Evolutionary conservation across 2,888 invertebrate genomes (phyloP), one percentile per base, ranked within the genome.

Genomic region (Diplazon laetatorius): DNA sequence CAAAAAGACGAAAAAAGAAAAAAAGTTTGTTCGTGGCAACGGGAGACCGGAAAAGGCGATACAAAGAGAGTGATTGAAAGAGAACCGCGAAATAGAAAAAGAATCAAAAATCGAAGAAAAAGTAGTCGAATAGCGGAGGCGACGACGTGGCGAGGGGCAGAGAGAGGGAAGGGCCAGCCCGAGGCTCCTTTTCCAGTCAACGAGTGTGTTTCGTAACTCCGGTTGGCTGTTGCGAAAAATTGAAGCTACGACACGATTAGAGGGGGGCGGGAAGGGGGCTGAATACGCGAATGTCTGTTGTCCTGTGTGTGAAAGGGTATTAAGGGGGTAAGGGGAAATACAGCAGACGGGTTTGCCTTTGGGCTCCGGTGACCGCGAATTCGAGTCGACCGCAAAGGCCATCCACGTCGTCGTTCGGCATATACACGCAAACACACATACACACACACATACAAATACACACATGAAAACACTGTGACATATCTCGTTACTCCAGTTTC

Each of bases 301-400:
- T 35, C 5, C 10, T 14, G 14, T 18, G 37, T 20, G 14, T 30
- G 14, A 3, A n/a, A 46, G 46, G 42, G 6, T 30, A 5, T 30
- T 30, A 6, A 46, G 37, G 6, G 48, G 25, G 20, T 16, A 62
- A 25, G 52, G 35, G 44, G 46, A 30, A 18, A 55, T 75, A 72
- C 55, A 35, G 48, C 74, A 74, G 68, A 76, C 63, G 79, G 50
- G 52, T 68, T 66, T 50, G 55, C 62, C 78, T 65, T 76, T 76
- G 72, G 68, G 57, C 76, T 76, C 76, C 68, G 44, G 63, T 76
- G 63, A 76, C 76, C 76, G 63, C 68, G 72, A 79, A 79, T 76
- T 76, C 72, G 72, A 79, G 72, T 72, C 71, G 68, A 68, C 76
- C 76, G 72, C 76, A 76, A 72, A 79, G 72, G 76, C 71, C 72